Conservation (phyloP, 2,888 invertebrate species). For the Cheilosia vernalis region DNA sequence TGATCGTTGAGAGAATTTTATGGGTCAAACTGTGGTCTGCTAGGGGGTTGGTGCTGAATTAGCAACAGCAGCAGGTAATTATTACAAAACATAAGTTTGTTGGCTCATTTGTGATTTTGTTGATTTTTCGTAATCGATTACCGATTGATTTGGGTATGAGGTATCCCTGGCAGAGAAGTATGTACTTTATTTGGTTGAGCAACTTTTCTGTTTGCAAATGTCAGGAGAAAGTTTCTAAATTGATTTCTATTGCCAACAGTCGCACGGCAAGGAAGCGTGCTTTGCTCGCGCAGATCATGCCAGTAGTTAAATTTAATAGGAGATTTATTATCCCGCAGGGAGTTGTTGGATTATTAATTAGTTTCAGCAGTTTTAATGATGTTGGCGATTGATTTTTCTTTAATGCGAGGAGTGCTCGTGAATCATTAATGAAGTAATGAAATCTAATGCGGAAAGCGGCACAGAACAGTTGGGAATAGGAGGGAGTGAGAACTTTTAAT, state of each 20-base stretch:
- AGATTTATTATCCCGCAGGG: background rate
- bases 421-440: no score
- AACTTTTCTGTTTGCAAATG: background rate
- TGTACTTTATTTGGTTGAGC: background rate
- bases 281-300: background rate
- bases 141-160: background rate
- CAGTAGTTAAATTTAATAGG: slow-evolving; percentile 8
- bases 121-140: slow-evolving; percentile 17
- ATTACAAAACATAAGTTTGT: slow-evolving; percentile 29
- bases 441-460: no score
- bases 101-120: slow-evolving; percentile 44
- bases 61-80: slow-evolving; percentile 44
- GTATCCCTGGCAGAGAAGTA: background rate
- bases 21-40: slow-evolving; percentile 2
- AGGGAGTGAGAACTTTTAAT: no score
- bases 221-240: background rate
- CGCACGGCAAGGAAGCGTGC: background rate
- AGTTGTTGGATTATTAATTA: no score
- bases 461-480: no score
- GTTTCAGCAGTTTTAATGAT: background rate
- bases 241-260: background rate
- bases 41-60: slow-evolving; percentile 3
- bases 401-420: background rate
- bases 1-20: slow-evolving; percentile 49
- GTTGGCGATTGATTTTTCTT: background rate